Base-by-base conservation (phyloP, 2,888 invertebrate genomes). In the Linnaemya tessellans region DNA sequence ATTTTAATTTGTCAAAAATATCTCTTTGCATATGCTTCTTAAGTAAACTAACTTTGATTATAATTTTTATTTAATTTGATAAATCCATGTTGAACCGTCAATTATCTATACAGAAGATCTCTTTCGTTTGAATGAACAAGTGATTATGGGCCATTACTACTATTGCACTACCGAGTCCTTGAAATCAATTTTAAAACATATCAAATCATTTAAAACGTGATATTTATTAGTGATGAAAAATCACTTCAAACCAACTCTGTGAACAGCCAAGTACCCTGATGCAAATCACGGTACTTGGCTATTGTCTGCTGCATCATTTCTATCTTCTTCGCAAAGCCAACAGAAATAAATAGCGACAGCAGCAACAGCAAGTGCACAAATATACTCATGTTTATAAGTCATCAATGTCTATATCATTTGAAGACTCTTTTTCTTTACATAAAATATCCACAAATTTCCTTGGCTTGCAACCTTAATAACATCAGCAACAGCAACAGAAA, bases 181-280 rank as follows among this genome's bases (percentile, higher is more conserved):
- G 80, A 43, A 74, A 18, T 49, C 67, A 70, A 73, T 71, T 81
- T 73, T 64, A 58, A 64, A 79, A 70, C 68, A 70, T 65, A 77
- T 80, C 80, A 71, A 84, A 80, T 65, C 71, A 84, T 84, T 84
- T 41, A 67, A 67, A 49, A 67, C 65, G 75, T 78, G 77, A 67
- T 70, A 70, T 78, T 81, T 80, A 80, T 84, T 81, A 81, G 84
- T 81, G 84, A 78, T 81, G 84, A 84, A 84, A 81, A 84, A 84
- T 84, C 84, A 84, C 81, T 81, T 84, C 35, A 84, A 78, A 68
- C 67, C 49, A 78, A 74, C 60, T 68, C 56, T 11, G 43, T 30
- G 64, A 70, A 65, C 25, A 73, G n/a, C 30, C 30, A 25, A 13
- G 5, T 15, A 60, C 25, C 51, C 35, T 78, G 68, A 84, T 74